Percentiles rank a stretch among this genome's conserved stretches.
These are phyloP conservation scores for Psophia crepitans DNA, from an alignment of 2,113 vertebrate species.

Conservation along the genomic window DNA sequence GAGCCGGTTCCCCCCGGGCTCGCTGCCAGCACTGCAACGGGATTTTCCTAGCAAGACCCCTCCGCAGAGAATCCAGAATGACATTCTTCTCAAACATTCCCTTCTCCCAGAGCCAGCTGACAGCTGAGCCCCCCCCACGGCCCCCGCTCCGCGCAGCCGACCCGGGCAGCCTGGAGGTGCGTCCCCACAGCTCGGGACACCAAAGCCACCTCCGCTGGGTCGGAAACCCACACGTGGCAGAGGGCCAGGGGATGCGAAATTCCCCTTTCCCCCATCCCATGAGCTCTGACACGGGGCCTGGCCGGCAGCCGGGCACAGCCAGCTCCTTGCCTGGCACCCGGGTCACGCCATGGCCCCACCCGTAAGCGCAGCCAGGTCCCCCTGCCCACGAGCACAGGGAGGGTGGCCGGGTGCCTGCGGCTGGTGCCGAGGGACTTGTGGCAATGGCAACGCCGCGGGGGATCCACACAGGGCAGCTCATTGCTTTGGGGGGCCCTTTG, in stretches of 20 bases:
- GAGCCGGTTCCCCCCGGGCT: neutral
- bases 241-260: neutral
- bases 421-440: rapidly evolving
- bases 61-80: neutral
- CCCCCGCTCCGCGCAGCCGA: rapidly evolving
- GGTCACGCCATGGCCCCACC: neutral
- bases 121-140: neutral
- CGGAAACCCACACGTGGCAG: neutral
- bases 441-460: neutral
- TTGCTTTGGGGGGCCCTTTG: neutral
- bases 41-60: slow-evolving; percentile 4
- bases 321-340: neutral
- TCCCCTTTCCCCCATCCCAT: neutral
- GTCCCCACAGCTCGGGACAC: neutral
- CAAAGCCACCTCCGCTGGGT: neutral
- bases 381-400: neutral
- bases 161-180: neutral
- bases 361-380: rapidly evolving
- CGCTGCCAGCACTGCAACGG: neutral
- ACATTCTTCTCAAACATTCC: neutral
- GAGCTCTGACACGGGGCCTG: rapidly evolving
- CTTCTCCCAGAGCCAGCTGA: neutral
- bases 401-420: rapidly evolving
- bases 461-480: neutral
- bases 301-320: neutral